Evolutionary conservation across 2,797 vertebrate genomes (phyloP).

Genomic region (Amniataba percoides): DNA sequence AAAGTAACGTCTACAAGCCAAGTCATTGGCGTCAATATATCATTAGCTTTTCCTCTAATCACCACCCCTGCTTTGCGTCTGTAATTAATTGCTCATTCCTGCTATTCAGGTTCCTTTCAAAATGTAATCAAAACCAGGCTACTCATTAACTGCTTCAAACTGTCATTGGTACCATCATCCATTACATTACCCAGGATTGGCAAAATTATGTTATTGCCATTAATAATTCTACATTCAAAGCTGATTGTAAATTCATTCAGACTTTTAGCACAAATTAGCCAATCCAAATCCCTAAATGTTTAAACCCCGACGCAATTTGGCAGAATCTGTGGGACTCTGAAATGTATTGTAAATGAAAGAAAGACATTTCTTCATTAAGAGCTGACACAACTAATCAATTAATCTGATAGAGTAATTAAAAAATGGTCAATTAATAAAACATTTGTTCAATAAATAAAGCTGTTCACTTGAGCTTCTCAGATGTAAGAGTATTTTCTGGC

Average conservation of each 20-base stretch:
- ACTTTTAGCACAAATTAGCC: neutral
- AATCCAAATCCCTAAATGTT: neutral
- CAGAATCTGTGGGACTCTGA: neutral
- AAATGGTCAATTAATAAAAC: too few relatives aligned
- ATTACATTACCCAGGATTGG: neutral
- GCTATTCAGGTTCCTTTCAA: neutral
- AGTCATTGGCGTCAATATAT: neutral
- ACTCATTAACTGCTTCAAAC: neutral
- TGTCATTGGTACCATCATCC: neutral
- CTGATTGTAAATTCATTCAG: neutral
- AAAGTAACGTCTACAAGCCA: neutral
- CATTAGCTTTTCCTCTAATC: neutral
- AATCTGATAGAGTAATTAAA: neutral
- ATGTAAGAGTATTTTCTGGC: too few relatives aligned
- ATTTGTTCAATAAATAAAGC: too few relatives aligned
- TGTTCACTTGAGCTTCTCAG: neutral
- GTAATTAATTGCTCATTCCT: constrained; percentile 2
- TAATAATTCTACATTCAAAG: neutral
- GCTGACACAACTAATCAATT: neutral
- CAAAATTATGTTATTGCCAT: neutral
- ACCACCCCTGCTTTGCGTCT: neutral
- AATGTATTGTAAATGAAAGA: neutral
- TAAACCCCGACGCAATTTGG: neutral
- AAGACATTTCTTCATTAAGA: neutral
- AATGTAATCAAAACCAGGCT: neutral